Base-by-base conservation (phyloP, 2,888 invertebrate genomes). In the Ormia ochracea region DNA sequence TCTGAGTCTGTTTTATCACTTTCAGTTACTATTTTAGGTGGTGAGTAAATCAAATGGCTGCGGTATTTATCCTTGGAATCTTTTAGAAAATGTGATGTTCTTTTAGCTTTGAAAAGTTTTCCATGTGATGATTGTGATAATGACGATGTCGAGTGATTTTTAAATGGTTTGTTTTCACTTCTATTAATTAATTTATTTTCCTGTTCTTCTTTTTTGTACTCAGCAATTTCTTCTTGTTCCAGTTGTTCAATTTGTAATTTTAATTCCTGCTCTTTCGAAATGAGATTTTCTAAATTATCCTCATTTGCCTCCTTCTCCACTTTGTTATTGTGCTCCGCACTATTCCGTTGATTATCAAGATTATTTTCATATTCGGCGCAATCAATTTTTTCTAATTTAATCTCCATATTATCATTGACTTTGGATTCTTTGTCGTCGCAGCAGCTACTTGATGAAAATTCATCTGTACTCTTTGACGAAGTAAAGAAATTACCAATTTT, bases 401-500 rank as follows among this genome's bases (percentile, higher is more conserved):
- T 69, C 0, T 69, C 61, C 1, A 41, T 59, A 7, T 83, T 82
- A 4, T 38, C 12, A 65, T 23, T 58, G 31, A 61, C 63, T 45
- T 72, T 65, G 0, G 36, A 7, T 41, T 82, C 63, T 38, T 73
- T 70, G 10, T 54, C 63, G 9, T 70, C 65, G 3, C 17, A 56
- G 48, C 54, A 59, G 31, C 2, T 38, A 68, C 23, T 75, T 9
- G 81, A 72, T 10, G 66, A 61, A 1, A 61, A 56, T 31, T 68
- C 65, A n/a, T 50, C 52, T 2, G 82, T 1, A 31, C 21, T 36
- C 69, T 73, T 75, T 6, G 59, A 65, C 17, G 61, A 68, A 31
- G 59, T 78, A 36, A 88, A 86, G 26, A 86, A 88, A n/a, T 77
- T 84, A 7, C 78, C 82, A 19, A 88, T 88, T 2, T 82, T 86